phyloP scores from a whole-genome alignment of 2,888 invertebrate species.

The Perizoma flavofasciatum region DNA sequence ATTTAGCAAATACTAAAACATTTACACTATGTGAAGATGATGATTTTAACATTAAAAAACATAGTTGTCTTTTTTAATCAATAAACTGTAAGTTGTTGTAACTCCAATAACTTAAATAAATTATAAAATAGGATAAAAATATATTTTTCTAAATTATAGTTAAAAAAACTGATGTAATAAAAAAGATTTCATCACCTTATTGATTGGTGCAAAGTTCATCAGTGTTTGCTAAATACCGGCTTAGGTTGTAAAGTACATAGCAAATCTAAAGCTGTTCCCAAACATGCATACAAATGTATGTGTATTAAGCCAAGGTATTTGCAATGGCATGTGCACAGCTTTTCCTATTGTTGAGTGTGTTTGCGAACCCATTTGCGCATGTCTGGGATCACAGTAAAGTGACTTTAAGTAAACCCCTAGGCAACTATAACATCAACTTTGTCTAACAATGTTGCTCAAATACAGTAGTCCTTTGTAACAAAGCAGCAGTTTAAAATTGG shows the following conservation, averaged over 20 bases:
- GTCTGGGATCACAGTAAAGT: conserved; percentile 7
- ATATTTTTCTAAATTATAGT: conserved; percentile 45
- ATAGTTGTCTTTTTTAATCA: conserved; percentile 31
- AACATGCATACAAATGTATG: too few relatives aligned
- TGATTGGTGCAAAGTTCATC: conserved; percentile 64
- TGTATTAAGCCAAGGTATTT: too few relatives aligned
- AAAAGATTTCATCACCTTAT: conserved; percentile 54
- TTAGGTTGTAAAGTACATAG: conserved; percentile 40
- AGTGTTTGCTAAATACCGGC: conserved; percentile 51
- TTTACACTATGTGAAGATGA: conserved; percentile 21
- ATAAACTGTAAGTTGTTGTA: conserved; percentile 23
- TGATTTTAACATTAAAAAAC: conserved; percentile 18
- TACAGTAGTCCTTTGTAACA: conserved; percentile 36
- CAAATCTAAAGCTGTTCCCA: conserved; percentile 33
- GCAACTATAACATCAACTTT: conserved; percentile 45
- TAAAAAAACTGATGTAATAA: conserved; percentile 58
- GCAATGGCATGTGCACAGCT: too few relatives aligned
- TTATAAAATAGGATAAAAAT: conserved; percentile 38
- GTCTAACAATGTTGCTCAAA: conserved; percentile 37
- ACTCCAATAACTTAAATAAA: conserved; percentile 30
- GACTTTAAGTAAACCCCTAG: conserved; percentile 42
- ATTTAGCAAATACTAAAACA: conserved; percentile 30
- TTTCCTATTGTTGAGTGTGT: too few relatives aligned
- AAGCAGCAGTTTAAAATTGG: conserved; percentile 90
- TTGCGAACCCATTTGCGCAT: too few relatives aligned